Conservation (phyloP, 2,888 invertebrate species). For the Epirrhoe alternata region DNA sequence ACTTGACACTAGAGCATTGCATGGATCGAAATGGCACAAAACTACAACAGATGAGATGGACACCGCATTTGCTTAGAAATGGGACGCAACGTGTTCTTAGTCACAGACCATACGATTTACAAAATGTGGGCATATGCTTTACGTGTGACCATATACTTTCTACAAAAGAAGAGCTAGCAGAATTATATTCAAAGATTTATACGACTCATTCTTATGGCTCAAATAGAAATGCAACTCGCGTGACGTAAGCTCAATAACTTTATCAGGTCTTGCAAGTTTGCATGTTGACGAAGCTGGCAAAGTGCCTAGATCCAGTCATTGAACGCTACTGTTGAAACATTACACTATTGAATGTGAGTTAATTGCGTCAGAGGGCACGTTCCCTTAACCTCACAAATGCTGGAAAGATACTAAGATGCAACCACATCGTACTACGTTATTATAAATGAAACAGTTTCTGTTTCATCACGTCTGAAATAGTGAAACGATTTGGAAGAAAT, state of each 20-base stretch:
- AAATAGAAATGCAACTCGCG: neutral
- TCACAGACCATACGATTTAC: no score
- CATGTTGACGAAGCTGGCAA: conserved; percentile 23
- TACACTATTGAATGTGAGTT: conserved; percentile 17
- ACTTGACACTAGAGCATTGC: neutral
- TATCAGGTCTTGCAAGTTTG: conserved; percentile 12
- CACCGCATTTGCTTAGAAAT: no score
- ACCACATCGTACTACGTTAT: no score
- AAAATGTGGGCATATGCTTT: no score
- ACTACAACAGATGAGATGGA: no score
- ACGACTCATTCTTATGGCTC: neutral
- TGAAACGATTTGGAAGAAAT: no score
- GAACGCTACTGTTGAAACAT: conserved; percentile 24
- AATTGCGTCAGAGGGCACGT: conserved; percentile 18
- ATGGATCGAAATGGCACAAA: neutral
- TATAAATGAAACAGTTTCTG: no score
- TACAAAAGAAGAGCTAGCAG: no score
- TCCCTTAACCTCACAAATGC: neutral
- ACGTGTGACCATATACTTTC: no score
- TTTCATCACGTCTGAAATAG: no score
- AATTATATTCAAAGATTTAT: no score
- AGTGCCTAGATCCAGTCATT: conserved; percentile 27
- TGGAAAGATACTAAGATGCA: neutral
- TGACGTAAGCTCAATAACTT: conserved; percentile 7
- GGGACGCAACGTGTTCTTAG: no score